Percentiles rank a stretch among this genome's conserved stretches.
phyloP scores from a whole-genome alignment of 2,113 vertebrate species.

The Ellobius talpinus region DNA sequence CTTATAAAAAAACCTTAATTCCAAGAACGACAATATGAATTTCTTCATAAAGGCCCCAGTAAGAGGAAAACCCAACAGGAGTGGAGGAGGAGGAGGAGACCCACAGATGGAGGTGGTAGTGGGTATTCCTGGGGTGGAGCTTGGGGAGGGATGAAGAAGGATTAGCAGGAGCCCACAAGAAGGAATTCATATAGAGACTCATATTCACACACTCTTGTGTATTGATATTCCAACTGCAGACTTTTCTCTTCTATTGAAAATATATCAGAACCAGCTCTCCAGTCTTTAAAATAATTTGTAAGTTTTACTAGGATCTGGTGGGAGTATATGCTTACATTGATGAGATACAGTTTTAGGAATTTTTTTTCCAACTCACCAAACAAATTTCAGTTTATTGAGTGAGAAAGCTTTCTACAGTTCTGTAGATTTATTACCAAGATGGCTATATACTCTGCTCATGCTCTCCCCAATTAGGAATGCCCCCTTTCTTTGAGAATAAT shows the following conservation, averaged over 20 bases:
- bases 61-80: neutral
- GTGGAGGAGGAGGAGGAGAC: neutral
- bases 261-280: slow-evolving; percentile 9
- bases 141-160: neutral
- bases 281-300: slow-evolving; percentile 52
- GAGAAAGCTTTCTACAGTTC: slow-evolving; percentile 21
- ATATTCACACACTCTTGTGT: neutral
- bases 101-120: neutral
- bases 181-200: neutral
- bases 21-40: slow-evolving; percentile 4
- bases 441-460: neutral
- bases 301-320: slow-evolving; percentile 48
- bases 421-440: slow-evolving; percentile 62
- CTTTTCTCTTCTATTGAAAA: slow-evolving; percentile 48
- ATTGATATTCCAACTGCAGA: neutral
- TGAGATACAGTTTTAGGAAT: slow-evolving; percentile 36
- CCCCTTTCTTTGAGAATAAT: slow-evolving; percentile 55
- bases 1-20: neutral
- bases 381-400: neutral
- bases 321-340: slow-evolving; percentile 24
- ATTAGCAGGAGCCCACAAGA: neutral
- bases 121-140: neutral
- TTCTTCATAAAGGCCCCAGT: neutral
- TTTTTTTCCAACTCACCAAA: slow-evolving; percentile 49
- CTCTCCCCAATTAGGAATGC: slow-evolving; percentile 56